Base-by-base conservation (phyloP, 2,113 vertebrate species). In the Pterocles gutturalis region DNA sequence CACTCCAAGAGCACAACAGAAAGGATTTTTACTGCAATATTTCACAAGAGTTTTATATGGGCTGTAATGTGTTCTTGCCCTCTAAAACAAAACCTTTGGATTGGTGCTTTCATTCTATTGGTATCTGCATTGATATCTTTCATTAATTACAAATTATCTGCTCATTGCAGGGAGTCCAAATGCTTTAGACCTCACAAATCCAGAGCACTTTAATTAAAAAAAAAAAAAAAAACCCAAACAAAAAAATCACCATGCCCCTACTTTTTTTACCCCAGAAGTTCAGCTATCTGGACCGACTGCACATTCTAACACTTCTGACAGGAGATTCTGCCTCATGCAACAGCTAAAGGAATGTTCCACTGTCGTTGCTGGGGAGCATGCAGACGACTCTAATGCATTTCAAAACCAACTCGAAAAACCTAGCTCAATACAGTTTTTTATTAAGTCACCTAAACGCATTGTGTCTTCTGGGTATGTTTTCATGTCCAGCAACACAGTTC, bases 261-360 rank as follows among this genome's bases (percentile, higher is more conserved):
- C 5, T 82, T 75, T 91, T 70, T 7, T 13, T 11, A 41, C 12
- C 12, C 62, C 80, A 89, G 67, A 46, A 80, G 43, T n/a, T 96
- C 62, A 72, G 73, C 87, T 33, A 54, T 60, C 90, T 95, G 90
- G 88, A 93, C 55, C 0, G 0, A 45, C 33, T 78, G 85, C 71
- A 73, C 90, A 95, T 93, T 94, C 90, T 75, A 92, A 36, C 64
- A 64, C 88, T 71, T 88, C 5, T 33, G 72, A 83, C 58, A 80
- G 72, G 64, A 72, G 90, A 90, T 60, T 69, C 55, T 86, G 79
- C 79, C 33, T 83, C 76, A 12, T 60, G 62, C 28, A 86, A 80
- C 3, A 79, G 75, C 79, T 54, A 33, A 62, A 83, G 90, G 88
- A 94, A 92, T 51, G 55, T 66, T 93, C 62, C 46, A 15, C 34